Percentiles rank a stretch among this genome's conserved stretches.
Conservation (phyloP, 2,113 vertebrate genomes). For the Chroicocephalus ridibundus region DNA sequence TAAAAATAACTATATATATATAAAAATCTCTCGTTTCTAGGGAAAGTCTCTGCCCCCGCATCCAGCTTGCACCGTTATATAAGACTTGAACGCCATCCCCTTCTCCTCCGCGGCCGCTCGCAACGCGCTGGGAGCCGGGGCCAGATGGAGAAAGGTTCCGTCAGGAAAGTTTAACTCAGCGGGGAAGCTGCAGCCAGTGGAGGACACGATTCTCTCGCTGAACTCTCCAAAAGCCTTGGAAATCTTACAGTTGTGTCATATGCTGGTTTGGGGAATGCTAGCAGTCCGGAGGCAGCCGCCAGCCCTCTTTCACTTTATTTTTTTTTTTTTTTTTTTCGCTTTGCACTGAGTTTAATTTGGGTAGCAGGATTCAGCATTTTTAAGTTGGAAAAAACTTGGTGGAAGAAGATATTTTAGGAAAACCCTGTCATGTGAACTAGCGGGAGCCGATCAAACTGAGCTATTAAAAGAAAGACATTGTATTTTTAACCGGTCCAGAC, state of each 20-base stretch:
- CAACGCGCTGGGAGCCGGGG: conserved; percentile 29
- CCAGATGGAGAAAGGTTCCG: conserved; percentile 60
- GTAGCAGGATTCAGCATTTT: conserved; percentile 76
- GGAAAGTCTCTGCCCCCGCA: conserved; percentile 72
- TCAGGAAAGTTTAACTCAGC: conserved; percentile 76
- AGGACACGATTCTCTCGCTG: conserved; percentile 59
- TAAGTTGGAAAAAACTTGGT: conserved; percentile 72
- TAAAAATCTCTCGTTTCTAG: conserved; percentile 78
- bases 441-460: conserved; percentile 53
- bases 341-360: conserved; percentile 65
- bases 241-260: conserved; percentile 75
- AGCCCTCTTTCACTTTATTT: conserved; percentile 36
- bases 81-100: conserved; percentile 63
- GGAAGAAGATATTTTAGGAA: conserved; percentile 78
- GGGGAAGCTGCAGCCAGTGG: conserved; percentile 65
- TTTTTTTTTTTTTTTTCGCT: background rate
- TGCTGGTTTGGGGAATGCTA: conserved; percentile 74
- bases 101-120: conserved; percentile 36
- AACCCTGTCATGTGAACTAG: conserved; percentile 72
- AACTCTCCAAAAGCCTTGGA: conserved; percentile 73
- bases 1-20: conserved; percentile 68
- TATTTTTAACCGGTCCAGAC: conserved; percentile 68
- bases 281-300: conserved; percentile 60
- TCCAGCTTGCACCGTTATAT: conserved; percentile 66
- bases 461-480: conserved; percentile 78